Evolutionary conservation across 2,888 invertebrate genomes (phyloP).

Genomic region (Hypolimnas misippus): DNA sequence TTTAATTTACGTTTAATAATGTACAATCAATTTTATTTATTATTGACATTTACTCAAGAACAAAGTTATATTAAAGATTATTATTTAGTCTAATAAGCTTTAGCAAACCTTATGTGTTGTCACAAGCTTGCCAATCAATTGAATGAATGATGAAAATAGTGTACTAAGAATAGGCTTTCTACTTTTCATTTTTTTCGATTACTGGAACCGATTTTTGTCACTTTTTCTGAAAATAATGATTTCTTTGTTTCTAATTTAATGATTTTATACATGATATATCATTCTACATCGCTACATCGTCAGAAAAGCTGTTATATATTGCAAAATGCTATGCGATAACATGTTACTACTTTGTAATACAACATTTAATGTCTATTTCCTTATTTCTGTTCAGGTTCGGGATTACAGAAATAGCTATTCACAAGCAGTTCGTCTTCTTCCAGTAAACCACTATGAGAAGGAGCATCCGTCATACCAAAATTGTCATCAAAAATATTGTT

Average conservation of each 20-base stretch:
- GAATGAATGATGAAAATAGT: too few relatives aligned
- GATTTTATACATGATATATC: background rate
- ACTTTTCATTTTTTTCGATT: background rate
- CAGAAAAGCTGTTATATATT: background rate
- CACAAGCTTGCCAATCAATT: too few relatives aligned
- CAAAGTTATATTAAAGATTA: too few relatives aligned
- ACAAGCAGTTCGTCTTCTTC: conserved; percentile 37
- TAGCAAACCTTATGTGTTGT: too few relatives aligned
- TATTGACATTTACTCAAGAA: too few relatives aligned
- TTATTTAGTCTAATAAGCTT: too few relatives aligned
- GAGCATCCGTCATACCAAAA: conserved; percentile 27
- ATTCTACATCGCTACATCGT: background rate
- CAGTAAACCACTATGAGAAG: conserved; percentile 27
- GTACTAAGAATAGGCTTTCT: too few relatives aligned
- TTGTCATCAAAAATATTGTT: conserved; percentile 36
- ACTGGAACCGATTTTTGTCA: background rate
- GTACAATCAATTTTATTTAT: too few relatives aligned
- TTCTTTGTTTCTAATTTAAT: background rate
- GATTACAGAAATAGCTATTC: conserved; percentile 27
- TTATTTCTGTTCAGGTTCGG: conserved; percentile 26
- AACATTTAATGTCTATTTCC: conserved; percentile 5
- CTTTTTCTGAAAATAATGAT: background rate
- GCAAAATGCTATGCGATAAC: background rate
- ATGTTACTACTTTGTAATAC: background rate
- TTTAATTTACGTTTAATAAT: too few relatives aligned